Conservation (phyloP, 2,113 vertebrate species). For the Pelvicachromis taeniatus region DNA sequence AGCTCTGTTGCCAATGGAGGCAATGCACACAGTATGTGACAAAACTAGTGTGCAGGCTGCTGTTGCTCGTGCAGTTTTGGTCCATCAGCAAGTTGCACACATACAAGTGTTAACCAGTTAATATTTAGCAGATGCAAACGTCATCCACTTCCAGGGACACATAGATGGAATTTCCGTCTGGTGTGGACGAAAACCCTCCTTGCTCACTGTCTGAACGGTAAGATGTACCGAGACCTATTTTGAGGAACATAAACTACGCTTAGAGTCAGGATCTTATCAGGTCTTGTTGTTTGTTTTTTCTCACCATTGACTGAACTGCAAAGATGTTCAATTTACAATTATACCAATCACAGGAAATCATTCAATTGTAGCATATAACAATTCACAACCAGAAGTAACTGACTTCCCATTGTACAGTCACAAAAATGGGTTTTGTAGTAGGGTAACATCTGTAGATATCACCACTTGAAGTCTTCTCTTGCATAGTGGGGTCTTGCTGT, state of each 20-base stretch:
- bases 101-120: rapidly evolving
- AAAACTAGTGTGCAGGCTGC: neutral
- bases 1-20: neutral
- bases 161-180: neutral
- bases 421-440: neutral
- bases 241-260: neutral
- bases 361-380: neutral
- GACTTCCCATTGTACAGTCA: neutral
- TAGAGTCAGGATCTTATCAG: neutral
- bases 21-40: rapidly evolving
- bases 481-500: neutral
- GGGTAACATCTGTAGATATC: neutral
- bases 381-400: neutral
- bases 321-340: neutral
- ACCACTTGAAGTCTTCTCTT: neutral
- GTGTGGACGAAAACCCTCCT: neutral
- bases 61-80: neutral
- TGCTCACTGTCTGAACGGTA: neutral
- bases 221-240: neutral
- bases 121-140: neutral
- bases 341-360: neutral
- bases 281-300: neutral
- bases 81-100: neutral
- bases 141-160: neutral
- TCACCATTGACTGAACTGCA: rapidly evolving